Evolutionary conservation across 1,140 invertebrate species (phyloP).

Genomic region (Drosophila arizonae): DNA sequence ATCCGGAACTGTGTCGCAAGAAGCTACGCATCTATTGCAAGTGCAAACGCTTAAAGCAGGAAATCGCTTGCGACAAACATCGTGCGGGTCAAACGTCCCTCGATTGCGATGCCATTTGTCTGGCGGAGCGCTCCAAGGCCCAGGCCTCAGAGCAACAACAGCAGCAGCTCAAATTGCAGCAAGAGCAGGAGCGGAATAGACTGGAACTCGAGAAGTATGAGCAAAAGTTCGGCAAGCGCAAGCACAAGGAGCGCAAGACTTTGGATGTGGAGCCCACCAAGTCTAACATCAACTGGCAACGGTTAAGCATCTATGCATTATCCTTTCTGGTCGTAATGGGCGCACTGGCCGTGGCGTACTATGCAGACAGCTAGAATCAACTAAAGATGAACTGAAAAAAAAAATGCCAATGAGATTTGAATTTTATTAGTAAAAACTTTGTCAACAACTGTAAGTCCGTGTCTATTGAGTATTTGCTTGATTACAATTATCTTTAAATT

Average conservation of each 20-base stretch:
- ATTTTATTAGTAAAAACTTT: constrained; percentile 41
- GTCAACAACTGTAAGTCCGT: constrained; percentile 28
- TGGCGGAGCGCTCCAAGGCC: constrained; percentile 84
- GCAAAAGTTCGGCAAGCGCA: constrained; percentile 87
- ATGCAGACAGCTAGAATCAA: constrained; percentile 59
- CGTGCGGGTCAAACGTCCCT: constrained; percentile 84
- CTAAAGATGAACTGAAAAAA: constrained; percentile 1
- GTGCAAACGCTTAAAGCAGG: constrained; percentile 88
- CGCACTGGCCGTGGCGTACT: constrained; percentile 67
- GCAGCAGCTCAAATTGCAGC: constrained; percentile 84
- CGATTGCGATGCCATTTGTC: constrained; percentile 86
- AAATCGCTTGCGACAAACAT: constrained; percentile 88
- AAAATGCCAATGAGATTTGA: constrained; percentile 28
- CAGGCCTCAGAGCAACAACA: constrained; percentile 84
- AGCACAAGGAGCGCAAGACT: constrained; percentile 83
- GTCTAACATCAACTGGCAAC: constrained; percentile 60
- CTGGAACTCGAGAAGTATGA: constrained; percentile 89
- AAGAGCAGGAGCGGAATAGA: constrained; percentile 87
- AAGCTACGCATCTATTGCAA: constrained; percentile 91
- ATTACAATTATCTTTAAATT: neutral
- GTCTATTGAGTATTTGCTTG: constrained; percentile 28
- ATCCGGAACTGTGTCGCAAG: constrained; percentile 88
- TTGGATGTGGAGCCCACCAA: constrained; percentile 51
- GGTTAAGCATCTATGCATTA: constrained; percentile 45
- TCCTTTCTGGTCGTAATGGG: constrained; percentile 45